phyloP scores from a whole-genome alignment of 2,113 vertebrate genomes.

The Brienomyrus longianalis region DNA sequence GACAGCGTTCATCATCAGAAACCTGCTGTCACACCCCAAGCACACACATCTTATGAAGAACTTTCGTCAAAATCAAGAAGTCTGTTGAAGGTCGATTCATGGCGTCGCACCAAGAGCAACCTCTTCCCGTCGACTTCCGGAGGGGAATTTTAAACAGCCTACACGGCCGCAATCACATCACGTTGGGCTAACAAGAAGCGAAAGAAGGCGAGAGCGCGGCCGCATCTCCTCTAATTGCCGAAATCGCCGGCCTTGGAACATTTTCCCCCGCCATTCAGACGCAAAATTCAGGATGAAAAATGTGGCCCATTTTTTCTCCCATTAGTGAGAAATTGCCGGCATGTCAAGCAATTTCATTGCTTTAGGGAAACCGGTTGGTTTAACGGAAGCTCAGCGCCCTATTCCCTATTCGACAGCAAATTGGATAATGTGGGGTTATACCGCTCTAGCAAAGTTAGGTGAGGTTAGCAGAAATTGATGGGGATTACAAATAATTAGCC shows the following conservation, averaged over 20 bases:
- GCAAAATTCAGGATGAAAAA: conserved; percentile 19
- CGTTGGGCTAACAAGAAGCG: not conserved
- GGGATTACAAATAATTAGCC: conserved; percentile 43
- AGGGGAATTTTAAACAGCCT: not conserved
- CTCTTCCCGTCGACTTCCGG: not conserved
- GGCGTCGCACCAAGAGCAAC: not conserved
- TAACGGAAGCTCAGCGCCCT: not conserved
- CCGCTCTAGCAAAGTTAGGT: conserved; percentile 26
- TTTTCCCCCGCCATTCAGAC: conserved; percentile 17
- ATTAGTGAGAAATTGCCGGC: conserved; percentile 1
- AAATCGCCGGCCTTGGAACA: conserved; percentile 16
- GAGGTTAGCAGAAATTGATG: conserved; percentile 28
- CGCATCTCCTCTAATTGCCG: conserved; percentile 17
- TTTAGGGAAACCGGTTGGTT: conserved; percentile 34
- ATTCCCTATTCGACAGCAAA: conserved; percentile 30
- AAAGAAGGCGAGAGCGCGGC: not conserved
- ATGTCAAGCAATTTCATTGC: conserved; percentile 23
- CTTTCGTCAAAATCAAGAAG: not conserved
- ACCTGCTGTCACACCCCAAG: not conserved
- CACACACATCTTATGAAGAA: not conserved
- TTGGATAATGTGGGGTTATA: conserved; percentile 33
- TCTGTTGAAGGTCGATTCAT: not conserved
- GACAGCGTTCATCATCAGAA: not conserved
- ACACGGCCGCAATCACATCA: not conserved
- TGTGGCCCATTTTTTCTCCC: conserved; percentile 16